Base-by-base conservation (phyloP, 2,113 vertebrate genomes). In the Haemorhous mexicanus region DNA sequence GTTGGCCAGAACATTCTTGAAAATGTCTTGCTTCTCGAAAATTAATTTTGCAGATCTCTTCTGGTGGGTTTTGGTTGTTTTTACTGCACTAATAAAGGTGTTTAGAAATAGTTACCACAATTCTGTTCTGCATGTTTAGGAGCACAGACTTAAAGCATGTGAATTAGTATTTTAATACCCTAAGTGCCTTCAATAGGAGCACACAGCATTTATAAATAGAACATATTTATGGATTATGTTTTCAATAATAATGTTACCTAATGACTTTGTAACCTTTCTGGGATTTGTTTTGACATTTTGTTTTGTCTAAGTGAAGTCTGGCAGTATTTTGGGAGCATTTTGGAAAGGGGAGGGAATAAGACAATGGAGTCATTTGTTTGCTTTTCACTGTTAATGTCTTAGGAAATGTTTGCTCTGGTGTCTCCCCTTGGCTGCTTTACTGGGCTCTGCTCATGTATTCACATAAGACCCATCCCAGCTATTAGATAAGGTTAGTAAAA, bases 201-300 rank as follows among this genome's bases (percentile, higher is more conserved):
- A 39, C 35, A 75, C 50, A 81, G 22, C 77, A 68, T 89, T 93
- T 87, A 81, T 84, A 92, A 93, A 84, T 84, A 84, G 64, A 94
- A 63, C 5, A 13, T 75, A 55, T 50, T 89, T 77, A 84, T 64
- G 44, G 77, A 84, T 91, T 92, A n/a, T 61, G 9, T 72, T 89
- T 96, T 89, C 61, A 91, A 23, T 89, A 92, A 62, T 89, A 92
- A 62, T 88, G 79, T 74, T 74, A 66, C 10, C 46, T 52, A 73
- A 55, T 52, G 33, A 84, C 66, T 77, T 81, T 17, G 27, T 74
- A 87, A 78, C 50, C 37, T 84, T 77, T 41, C 46, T 58, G 32
- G 37, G 43, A 46, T 88, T 92, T 82, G 47, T 82, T 90, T 66
- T 74, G 59, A 47, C n/a, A 6, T 80, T 85, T 76, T 77, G 13